Conservation (phyloP, 2,113 vertebrate genomes). For the Cyanoliseus patagonus region DNA sequence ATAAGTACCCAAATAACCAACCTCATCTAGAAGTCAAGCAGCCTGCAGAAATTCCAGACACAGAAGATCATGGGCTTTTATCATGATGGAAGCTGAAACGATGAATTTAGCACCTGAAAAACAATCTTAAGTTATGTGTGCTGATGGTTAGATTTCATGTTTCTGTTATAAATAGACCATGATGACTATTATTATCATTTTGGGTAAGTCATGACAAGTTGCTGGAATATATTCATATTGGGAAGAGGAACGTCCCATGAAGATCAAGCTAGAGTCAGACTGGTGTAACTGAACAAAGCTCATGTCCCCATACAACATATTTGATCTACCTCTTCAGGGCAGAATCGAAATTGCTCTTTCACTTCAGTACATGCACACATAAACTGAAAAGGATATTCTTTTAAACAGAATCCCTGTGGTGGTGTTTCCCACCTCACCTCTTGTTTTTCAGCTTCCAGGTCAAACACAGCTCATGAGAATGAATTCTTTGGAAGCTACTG, state of each 20-base stretch:
- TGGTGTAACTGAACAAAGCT: not conserved
- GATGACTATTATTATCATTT: not conserved
- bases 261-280: not conserved
- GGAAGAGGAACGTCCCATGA: not conserved
- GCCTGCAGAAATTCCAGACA: not conserved
- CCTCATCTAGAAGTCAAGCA: not conserved
- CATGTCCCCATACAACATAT: not conserved
- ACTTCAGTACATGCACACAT: not conserved
- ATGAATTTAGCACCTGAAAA: not conserved
- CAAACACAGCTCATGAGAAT: not conserved
- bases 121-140: not conserved
- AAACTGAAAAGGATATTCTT: not conserved
- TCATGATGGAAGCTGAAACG: not conserved
- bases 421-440: not conserved
- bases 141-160: not conserved
- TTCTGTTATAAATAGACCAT: not conserved
- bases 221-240: not conserved
- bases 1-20: not conserved
- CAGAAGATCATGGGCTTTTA: not conserved
- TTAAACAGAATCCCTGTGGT: not conserved
- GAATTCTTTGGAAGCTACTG: not conserved
- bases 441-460: not conserved
- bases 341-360: not conserved
- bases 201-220: not conserved
- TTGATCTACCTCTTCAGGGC: not conserved